Evolutionary conservation across 1,140 invertebrate genomes (phyloP), one percentile per base, ranked within the genome.

Genomic region (Eueides isabella): DNA sequence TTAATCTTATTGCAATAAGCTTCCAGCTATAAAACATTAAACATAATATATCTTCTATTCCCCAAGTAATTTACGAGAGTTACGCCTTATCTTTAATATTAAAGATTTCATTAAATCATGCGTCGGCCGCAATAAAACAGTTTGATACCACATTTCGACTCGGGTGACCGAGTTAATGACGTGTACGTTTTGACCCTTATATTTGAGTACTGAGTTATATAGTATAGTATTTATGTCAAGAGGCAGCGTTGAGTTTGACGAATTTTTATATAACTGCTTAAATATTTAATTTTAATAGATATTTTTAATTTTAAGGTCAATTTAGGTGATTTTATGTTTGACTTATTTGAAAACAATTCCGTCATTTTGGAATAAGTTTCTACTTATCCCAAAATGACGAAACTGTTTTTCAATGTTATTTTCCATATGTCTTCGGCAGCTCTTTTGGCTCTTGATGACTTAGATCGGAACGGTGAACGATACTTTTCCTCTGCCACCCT

Each of bases 31-130:
- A 9, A 63, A 29, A 55, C 48, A 55, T 48, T 19, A 23, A 11
- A 29, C 26, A 16, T 1, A 38, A 23, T 63, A 63, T 63, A 31
- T 63, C 61, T 63, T 63, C 26, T 89, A 55, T 84, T 83, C 87
- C 69, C 65, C 33, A 75, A 84, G 84, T 85, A 88, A 88, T 91
- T 91, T 89, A 91, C 84, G 85, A 84, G 75, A 71, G 61, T 55
- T 72, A 72, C 72, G 82, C 78, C 88, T 89, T 91, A 91, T 92
- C 89, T 90, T 75, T 82, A 84, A 89, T 90, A 90, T 92, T 89
- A 92, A 89, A 87, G 86, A 91, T 91, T 92, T 92, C 89, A 92
- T 92, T 92, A 92, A 92, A 92, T 92, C 90, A 90, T 90, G 80
- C 82, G 82, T 79, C 76, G 71, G 73, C 71, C 75, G 87, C 85